Percentiles rank a stretch among this genome's conserved stretches.
Conservation (phyloP, 2,113 vertebrate species). For the Nycticorax nycticorax region DNA sequence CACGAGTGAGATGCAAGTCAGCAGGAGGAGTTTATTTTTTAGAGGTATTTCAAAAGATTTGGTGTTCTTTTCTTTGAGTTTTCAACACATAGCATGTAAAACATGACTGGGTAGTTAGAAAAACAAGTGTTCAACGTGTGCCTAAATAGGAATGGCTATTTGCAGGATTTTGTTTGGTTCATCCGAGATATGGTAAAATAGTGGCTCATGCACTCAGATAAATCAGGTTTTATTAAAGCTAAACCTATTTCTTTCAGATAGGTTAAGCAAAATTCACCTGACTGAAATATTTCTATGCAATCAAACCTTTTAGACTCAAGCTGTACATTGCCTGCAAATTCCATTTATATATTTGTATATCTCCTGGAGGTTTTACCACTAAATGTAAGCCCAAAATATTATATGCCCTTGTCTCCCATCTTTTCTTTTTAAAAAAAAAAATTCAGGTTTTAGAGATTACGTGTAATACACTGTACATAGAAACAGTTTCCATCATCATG, state of each 20-base stretch:
- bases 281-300: not conserved
- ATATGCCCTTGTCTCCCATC: fast-evolving
- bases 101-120: not conserved
- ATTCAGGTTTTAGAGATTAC: not conserved
- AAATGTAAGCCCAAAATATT: not conserved
- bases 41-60: not conserved
- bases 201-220: not conserved
- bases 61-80: not conserved
- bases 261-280: not conserved
- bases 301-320: not conserved
- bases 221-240: not conserved
- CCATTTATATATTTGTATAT: not conserved
- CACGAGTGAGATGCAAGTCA: not conserved
- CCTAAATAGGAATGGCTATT: not conserved
- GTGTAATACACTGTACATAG: not conserved
- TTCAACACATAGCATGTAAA: not conserved
- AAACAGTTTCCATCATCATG: not conserved
- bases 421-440: not conserved
- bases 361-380: not conserved
- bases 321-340: not conserved
- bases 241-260: not conserved
- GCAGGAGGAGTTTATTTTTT: not conserved
- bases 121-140: not conserved
- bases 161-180: not conserved
- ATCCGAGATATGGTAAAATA: not conserved